Conservation (phyloP, 2,113 vertebrate species). For the Guaruba guarouba region DNA sequence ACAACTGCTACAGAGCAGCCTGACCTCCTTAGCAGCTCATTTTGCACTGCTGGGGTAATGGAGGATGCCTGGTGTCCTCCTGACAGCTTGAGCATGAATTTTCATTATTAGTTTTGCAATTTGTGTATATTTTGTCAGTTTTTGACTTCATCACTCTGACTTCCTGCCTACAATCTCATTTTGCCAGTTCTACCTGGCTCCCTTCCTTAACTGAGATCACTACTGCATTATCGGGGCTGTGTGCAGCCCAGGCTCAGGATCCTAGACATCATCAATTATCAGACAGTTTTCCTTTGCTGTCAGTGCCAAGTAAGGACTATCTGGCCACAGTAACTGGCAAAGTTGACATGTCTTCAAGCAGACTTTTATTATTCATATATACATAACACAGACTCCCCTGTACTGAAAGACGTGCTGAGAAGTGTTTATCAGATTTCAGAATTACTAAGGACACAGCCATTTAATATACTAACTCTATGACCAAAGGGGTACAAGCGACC, state of each 20-base stretch:
- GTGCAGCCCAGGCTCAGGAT: constrained; percentile 3
- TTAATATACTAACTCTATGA: not conserved
- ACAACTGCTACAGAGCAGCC: not conserved
- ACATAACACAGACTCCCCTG: not conserved
- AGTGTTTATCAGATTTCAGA: not conserved
- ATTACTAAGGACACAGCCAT: not conserved
- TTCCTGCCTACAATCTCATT: constrained; percentile 1
- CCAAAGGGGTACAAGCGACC: not conserved
- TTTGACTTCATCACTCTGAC: not conserved
- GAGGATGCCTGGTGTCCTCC: not conserved
- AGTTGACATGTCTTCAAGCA: not conserved
- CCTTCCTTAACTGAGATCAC: constrained; percentile 1
- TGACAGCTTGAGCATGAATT: constrained; percentile 29
- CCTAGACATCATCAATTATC: constrained; percentile 44
- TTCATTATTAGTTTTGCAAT: constrained; percentile 61
- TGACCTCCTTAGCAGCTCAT: constrained; percentile 17
- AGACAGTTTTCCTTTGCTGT: constrained; percentile 12
- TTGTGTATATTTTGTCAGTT: constrained; percentile 39
- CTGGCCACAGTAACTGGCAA: not conserved
- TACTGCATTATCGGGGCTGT: not conserved
- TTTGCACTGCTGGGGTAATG: not conserved
- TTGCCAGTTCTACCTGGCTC: not conserved
- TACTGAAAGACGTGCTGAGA: not conserved
- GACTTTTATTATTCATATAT: not conserved
- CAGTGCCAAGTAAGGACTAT: not conserved